Percentiles rank a stretch among this genome's conserved stretches.
phyloP scores from a whole-genome alignment of 2,113 vertebrate species.

The Donacobius atricapilla region DNA sequence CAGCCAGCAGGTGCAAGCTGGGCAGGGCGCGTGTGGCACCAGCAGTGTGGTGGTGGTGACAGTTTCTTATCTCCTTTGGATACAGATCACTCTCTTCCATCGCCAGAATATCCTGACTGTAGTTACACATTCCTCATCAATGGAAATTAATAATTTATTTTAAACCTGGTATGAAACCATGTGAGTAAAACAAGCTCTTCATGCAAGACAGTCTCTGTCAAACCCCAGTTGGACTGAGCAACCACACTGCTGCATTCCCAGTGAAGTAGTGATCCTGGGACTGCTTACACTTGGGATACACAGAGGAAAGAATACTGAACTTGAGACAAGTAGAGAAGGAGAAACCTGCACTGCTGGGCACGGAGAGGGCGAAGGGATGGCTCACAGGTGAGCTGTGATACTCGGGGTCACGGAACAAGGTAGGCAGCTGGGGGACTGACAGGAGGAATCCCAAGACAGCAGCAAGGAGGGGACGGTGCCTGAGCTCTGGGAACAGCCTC shows the following conservation, averaged over 20 bases:
- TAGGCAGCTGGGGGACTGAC: neutral
- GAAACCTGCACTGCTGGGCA: neutral
- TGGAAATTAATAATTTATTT: neutral
- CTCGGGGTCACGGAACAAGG: neutral
- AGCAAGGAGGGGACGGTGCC: neutral
- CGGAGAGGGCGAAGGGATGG: rapidly evolving
- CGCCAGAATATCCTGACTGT: neutral
- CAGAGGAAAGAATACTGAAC: neutral
- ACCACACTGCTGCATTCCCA: neutral
- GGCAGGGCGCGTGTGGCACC: neutral
- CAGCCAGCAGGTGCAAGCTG: neutral
- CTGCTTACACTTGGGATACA: neutral
- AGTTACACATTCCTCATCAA: neutral
- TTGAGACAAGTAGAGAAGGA: neutral
- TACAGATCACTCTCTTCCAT: neutral
- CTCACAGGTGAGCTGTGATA: neutral
- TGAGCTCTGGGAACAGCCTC: neutral
- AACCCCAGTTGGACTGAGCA: neutral
- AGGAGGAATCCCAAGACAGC: neutral
- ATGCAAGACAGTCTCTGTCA: neutral
- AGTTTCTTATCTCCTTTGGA: neutral
- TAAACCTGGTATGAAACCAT: neutral
- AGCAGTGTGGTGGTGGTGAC: neutral
- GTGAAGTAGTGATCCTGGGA: neutral
- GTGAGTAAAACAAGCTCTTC: neutral